Evolutionary conservation across 2,888 invertebrate species (phyloP), one percentile per base, ranked within the genome.

Genomic region (Siphlonurus alternatus): DNA sequence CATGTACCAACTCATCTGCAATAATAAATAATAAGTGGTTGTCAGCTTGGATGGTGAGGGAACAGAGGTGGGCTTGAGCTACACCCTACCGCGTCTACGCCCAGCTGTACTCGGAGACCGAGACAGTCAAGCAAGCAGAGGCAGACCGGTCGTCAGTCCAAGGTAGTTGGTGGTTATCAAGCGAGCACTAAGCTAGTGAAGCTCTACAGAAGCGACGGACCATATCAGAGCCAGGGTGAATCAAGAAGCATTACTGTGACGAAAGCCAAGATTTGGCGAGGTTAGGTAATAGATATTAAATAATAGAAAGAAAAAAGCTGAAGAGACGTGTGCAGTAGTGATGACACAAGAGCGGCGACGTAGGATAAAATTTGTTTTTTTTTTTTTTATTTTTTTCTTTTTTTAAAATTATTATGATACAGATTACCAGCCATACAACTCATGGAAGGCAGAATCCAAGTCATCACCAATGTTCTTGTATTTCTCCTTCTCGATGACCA

Each of bases 381-480:
- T 10, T 38, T 10, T 38, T 10, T 38, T 38, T 38, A 10, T 38
- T 38, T 15, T 10, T 38, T 38, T 38, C 15, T 38, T 38, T 38
- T 38, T 10, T 38, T 38, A 10, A 38, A 38, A 38, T 38, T 38
- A 38, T 38, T 38, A 38, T 38, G 38, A 38, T 38, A 38, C 63
- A 66, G 66, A 72, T 79, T 80, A 83, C 74, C 80, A 81, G 73
- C 81, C 82, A 73, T 83, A 82, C 73, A 84, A 76, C 77, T 94
- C 93, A 81, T 95, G 93, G 84, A 98, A 97, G 76, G 98, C 98
- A 77, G 92, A 91, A 82, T 99, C 98, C 85, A 99, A 85, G 80
- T 98, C 98, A 86, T 98, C 98, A 84, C 96, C 96, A 83, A 99
- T 97, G 82, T 92, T 89, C 87, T 97, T 98, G 94, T 96, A 98